phyloP scores from a whole-genome alignment of 2,888 invertebrate species.

The Antheraea assamensis region DNA sequence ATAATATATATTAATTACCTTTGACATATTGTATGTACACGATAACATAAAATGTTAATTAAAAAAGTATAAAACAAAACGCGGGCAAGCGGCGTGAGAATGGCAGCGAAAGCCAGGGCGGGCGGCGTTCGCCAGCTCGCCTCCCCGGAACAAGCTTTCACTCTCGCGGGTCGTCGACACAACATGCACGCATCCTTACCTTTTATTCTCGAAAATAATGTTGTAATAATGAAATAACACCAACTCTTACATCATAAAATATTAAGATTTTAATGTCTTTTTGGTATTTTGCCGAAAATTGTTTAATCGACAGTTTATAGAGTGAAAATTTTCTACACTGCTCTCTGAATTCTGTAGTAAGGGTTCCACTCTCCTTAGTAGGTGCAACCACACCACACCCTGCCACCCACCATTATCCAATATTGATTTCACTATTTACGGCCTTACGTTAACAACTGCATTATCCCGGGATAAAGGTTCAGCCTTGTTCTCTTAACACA shows the following conservation, averaged over 20 bases:
- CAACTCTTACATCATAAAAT: conserved; percentile 14
- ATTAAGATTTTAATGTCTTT: not conserved
- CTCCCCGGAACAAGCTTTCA: conserved; percentile 79
- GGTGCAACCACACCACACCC: conserved; percentile 51
- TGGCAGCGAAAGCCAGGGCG: conserved; percentile 78
- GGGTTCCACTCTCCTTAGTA: conserved; percentile 48
- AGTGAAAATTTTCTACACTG: not conserved
- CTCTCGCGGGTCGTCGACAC: conserved; percentile 79
- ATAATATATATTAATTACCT: not conserved
- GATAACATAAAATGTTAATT: conserved; percentile 38
- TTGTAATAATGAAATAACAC: conserved; percentile 8
- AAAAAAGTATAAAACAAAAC: conserved; percentile 65
- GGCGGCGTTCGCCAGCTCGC: conserved; percentile 57
- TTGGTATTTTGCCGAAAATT: not conserved
- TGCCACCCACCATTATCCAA: conserved; percentile 69
- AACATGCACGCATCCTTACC: conserved; percentile 70
- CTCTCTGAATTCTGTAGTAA: conserved; percentile 44
- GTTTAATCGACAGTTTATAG: not conserved
- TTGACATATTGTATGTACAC: no score
- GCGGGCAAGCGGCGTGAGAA: conserved; percentile 71
- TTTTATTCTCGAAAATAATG: conserved; percentile 47
- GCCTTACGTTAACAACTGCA: conserved; percentile 64
- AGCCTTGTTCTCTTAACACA: not conserved
- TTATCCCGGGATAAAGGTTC: conserved; percentile 21
- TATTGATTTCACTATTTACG: conserved; percentile 80